Conservation (phyloP, 2,797 vertebrate species). For the Synaphobranchus kaupii region DNA sequence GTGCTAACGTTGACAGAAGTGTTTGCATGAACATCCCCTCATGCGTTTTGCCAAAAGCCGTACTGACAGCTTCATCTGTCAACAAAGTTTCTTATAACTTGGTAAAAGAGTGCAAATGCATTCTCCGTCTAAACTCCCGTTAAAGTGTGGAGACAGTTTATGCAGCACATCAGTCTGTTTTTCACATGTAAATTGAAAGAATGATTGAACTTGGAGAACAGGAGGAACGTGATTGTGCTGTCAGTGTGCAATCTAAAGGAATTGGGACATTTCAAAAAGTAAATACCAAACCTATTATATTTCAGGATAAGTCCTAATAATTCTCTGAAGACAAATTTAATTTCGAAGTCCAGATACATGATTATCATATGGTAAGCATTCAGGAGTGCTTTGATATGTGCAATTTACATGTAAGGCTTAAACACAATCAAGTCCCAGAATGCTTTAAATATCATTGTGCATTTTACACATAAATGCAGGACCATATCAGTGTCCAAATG, state of each 20-base stretch:
- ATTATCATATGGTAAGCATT: background rate
- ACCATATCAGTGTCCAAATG: background rate
- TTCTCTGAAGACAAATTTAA: background rate
- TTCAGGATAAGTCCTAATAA: background rate
- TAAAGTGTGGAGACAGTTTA: background rate
- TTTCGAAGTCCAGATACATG: background rate
- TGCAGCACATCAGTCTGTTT: background rate
- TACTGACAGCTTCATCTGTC: background rate
- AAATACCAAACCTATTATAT: background rate
- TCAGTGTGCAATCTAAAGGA: background rate
- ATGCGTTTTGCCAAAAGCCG: background rate
- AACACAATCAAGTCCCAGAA: background rate
- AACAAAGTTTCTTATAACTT: background rate
- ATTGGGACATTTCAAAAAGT: background rate
- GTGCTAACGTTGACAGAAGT: background rate
- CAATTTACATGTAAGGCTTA: background rate
- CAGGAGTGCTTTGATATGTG: background rate
- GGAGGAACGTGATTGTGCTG: background rate
- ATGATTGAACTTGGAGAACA: background rate
- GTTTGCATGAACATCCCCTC: background rate
- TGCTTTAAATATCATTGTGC: background rate
- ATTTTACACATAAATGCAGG: background rate
- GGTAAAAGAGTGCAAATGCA: background rate
- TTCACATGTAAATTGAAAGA: background rate
- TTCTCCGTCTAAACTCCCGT: background rate